These are phyloP conservation scores for Arctocebus calabarensis DNA, from an alignment of 2,797 vertebrate genomes.

Conservation along the genomic window DNA sequence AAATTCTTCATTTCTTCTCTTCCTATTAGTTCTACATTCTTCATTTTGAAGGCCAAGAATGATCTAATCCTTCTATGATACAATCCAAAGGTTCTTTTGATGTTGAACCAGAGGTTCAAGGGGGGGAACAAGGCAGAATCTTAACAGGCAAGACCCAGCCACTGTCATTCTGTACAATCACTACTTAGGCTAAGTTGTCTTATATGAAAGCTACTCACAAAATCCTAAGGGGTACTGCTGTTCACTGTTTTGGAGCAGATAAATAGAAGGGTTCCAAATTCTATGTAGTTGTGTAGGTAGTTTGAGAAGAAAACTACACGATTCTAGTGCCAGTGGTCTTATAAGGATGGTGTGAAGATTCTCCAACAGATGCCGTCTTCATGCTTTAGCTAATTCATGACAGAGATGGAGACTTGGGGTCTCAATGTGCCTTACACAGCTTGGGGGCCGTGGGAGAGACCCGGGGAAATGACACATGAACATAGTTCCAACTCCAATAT, in stretches of 20 bases:
- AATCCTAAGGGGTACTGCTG: background rate
- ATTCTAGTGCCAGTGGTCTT: background rate
- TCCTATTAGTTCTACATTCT: background rate
- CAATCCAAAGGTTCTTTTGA: background rate
- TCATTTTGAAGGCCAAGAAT: background rate
- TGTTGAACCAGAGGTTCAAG: background rate
- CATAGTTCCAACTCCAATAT: background rate
- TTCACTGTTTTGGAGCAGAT: background rate
- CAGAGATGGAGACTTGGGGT: background rate
- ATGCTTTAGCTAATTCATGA: background rate
- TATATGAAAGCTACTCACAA: slow-evolving; percentile 40
- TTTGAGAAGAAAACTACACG: background rate
- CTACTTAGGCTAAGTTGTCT: background rate
- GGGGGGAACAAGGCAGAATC: background rate
- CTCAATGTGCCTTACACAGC: background rate
- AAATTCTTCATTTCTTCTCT: background rate
- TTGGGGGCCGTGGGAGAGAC: background rate
- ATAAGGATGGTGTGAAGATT: background rate
- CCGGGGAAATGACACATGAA: background rate
- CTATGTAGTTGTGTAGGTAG: background rate
- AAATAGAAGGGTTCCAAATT: background rate
- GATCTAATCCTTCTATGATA: background rate
- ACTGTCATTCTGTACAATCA: background rate
- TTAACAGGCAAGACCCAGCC: background rate
- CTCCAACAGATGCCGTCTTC: background rate